Evolutionary conservation across 2,797 vertebrate species (phyloP), one percentile per base, ranked within the genome.

Genomic region (Austrolebias charrua): DNA sequence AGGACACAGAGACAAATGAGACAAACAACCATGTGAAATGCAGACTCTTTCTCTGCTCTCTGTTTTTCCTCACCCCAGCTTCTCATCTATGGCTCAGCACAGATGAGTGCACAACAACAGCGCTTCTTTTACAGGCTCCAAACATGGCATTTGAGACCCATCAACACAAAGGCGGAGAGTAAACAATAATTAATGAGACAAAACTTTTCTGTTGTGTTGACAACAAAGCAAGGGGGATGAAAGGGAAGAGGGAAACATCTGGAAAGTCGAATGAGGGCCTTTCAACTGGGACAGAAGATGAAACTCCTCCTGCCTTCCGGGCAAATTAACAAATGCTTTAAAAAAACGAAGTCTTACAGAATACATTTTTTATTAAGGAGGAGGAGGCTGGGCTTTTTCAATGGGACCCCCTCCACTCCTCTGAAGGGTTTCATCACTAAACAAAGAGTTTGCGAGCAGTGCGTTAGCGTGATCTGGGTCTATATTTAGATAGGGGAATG

Each of bases 151-250:
- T 69, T 72, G 71, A 73, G 75, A 77, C 61, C 10, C 55, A 44
- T 15, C 33, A 31, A 58, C 70, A 64, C 76, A 69, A 66, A 78
- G 71, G 71, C 64, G 44, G 72, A 68, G 66, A 57, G 62, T 76
- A 50, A 81, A 80, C 74, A 81, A 81, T 84, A 82, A 88, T 88
- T 84, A 87, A 88, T 70, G 77, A 86, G 81, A 86, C 70, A 78
- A 80, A 89, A 85, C 73, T 76, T 85, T 76, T 11, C 69, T 80
- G 75, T 83, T 86, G 81, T 84, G 80, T 82, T 24, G 64, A 82
- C 82, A 76, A 88, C 83, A 82, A 74, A 83, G 73, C 51, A 1
- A 50, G 13, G 65, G 12, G 68, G 56, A 77, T 78, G 57, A 81
- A 81, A 83, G 72, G 75, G 72, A 66, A 62, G 55, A 42, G 68